A percentile compares a stretch with the other conserved stretches of the same genome.
phyloP scores from a whole-genome alignment of 1,140 invertebrate genomes.

The Drosophila pandora region DNA sequence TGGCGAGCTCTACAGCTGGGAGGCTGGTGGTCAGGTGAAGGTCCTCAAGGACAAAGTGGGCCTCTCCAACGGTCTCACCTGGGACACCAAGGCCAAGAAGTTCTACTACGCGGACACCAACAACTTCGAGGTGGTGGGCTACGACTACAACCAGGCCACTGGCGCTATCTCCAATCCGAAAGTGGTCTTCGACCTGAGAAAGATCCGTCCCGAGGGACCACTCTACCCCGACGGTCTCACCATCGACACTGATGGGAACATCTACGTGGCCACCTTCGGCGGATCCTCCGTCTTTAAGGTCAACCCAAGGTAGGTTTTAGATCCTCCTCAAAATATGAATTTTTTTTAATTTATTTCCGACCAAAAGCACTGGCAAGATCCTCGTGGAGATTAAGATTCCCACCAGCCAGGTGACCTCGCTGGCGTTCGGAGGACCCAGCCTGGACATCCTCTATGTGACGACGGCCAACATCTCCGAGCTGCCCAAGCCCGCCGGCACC shows the following conservation, averaged over 20 bases:
- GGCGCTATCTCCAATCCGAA: constrained; percentile 87
- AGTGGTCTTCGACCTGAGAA: constrained; percentile 85
- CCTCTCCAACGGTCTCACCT: constrained; percentile 93
- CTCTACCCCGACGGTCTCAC: constrained; percentile 89
- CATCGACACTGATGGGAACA: constrained; percentile 89
- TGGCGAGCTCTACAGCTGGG: constrained; percentile 84
- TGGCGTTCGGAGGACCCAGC: constrained; percentile 91
- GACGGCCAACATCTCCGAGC: constrained; percentile 86
- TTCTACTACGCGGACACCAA: constrained; percentile 92
- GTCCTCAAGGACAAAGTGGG: constrained; percentile 84
- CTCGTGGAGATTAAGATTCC: constrained; percentile 84
- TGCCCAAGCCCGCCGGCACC: constrained; percentile 87
- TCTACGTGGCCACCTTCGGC: constrained; percentile 89
- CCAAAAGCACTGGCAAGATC: constrained; percentile 64
- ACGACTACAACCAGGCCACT: constrained; percentile 89
- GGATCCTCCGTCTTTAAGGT: constrained; percentile 84
- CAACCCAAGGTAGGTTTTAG: constrained; percentile 62
- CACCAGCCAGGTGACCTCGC: constrained; percentile 90
- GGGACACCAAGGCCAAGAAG: constrained; percentile 88
- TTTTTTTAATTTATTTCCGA: not conserved
- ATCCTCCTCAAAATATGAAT: no score
- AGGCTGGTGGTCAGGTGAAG: constrained; percentile 87
- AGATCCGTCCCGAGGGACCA: constrained; percentile 83
- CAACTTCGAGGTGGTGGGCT: constrained; percentile 87
- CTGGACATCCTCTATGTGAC: constrained; percentile 92